phyloP scores from a whole-genome alignment of 2,888 invertebrate species.

The Machimus rusticus region DNA sequence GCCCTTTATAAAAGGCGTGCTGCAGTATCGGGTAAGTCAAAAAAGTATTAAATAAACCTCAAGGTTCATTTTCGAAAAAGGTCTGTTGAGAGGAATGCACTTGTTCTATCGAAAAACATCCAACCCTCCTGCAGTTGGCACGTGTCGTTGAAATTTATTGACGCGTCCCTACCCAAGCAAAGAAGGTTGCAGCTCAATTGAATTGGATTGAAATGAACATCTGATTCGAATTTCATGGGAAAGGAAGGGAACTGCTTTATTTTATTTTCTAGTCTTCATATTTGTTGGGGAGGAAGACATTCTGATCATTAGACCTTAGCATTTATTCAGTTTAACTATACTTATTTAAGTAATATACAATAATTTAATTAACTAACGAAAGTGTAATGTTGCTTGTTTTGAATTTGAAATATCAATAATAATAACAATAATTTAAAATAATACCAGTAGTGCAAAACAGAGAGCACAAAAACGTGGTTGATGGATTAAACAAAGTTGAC shows the following conservation, averaged over 20 bases:
- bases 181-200: slow-evolving; percentile 3
- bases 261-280: background rate
- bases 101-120: background rate
- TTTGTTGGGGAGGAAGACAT: background rate
- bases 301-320: background rate
- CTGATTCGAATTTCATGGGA: slow-evolving; percentile 39
- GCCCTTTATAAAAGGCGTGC: background rate
- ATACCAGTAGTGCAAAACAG: no score
- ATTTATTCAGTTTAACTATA: background rate
- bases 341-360: background rate
- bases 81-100: background rate
- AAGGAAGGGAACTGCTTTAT: background rate
- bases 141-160: slow-evolving; percentile 35
- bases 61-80: background rate
- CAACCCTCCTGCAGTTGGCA: slow-evolving; percentile 25
- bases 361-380: background rate
- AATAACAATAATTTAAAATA: no score
- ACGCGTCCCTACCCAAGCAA: background rate
- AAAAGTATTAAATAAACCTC: slow-evolving; percentile 12
- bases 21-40: background rate
- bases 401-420: no score
- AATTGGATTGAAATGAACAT: slow-evolving; percentile 27
- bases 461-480: no score
- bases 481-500: no score
- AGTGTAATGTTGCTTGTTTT: no score